Evolutionary conservation across 2,888 invertebrate genomes (phyloP).

Genomic region (Cataglyphis albicans): DNA sequence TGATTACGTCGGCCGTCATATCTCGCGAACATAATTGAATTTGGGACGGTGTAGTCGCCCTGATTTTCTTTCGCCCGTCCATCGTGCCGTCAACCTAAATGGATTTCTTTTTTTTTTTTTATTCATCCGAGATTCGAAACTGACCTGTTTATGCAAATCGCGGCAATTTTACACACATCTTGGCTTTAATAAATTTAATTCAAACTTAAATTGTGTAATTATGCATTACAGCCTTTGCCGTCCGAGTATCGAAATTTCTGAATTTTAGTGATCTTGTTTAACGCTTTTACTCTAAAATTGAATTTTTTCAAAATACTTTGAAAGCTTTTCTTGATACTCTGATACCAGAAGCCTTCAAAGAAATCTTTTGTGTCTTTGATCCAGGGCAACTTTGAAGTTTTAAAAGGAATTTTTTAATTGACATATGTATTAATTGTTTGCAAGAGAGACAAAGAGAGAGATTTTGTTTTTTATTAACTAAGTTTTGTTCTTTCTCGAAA

Average conservation of each 20-base stretch:
- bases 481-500: background rate
- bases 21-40: constrained; percentile 68
- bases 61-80: constrained; percentile 23
- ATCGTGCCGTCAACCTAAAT: constrained; percentile 21
- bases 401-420: constrained; percentile 27
- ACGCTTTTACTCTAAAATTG: background rate
- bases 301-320: background rate
- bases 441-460: background rate
- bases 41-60: constrained; percentile 52
- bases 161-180: background rate
- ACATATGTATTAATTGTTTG: constrained; percentile 7
- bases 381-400: background rate
- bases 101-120: constrained; percentile 42
- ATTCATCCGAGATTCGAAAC: constrained; percentile 15
- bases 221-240: background rate
- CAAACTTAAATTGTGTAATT: background rate
- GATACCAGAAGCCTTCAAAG: background rate
- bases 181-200: background rate
- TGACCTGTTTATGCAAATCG: constrained; percentile 14
- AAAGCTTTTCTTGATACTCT: constrained; percentile 18
- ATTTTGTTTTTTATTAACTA: background rate
- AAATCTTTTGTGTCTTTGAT: background rate
- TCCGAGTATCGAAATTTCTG: background rate
- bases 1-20: constrained; percentile 68
- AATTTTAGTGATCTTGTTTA: background rate